phyloP scores from a whole-genome alignment of 2,797 vertebrate genomes.

The Cryptoblepharus egeriae region DNA sequence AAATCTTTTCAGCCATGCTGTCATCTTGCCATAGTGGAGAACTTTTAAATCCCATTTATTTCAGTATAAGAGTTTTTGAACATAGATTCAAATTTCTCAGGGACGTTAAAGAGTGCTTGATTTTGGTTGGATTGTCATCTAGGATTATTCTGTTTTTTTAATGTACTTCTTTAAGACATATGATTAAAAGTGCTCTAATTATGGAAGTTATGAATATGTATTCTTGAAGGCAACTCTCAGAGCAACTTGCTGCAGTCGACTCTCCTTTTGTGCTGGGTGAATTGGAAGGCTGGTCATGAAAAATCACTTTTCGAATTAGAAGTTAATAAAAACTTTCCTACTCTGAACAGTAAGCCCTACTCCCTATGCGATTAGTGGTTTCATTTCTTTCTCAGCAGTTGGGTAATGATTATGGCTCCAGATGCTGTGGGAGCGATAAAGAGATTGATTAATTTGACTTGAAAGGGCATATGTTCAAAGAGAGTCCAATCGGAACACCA shows the following conservation, averaged over 20 bases:
- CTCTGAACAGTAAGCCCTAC: conserved; percentile 78
- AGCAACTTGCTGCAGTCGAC: conserved; percentile 19
- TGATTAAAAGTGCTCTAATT: conserved; percentile 41
- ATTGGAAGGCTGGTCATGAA: conserved; percentile 70
- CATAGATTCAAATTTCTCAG: not conserved
- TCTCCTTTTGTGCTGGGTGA: conserved; percentile 50
- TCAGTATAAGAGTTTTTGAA: not conserved
- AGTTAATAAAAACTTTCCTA: conserved; percentile 82
- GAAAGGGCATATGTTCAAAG: conserved; percentile 89
- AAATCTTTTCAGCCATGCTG: no score
- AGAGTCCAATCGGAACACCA: conserved; percentile 76
- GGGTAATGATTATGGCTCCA: conserved; percentile 88
- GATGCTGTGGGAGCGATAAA: conserved; percentile 90
- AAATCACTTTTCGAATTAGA: conserved; percentile 81
- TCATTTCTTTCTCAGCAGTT: conserved; percentile 93
- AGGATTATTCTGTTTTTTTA: conserved; percentile 16
- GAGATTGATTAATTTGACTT: conserved; percentile 96
- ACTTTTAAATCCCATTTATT: not conserved
- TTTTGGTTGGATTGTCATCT: conserved; percentile 9
- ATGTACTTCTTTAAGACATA: conserved; percentile 21
- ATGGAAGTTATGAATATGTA: conserved; percentile 6
- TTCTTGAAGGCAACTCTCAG: conserved; percentile 29
- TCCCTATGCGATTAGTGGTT: conserved; percentile 87
- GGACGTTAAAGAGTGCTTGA: not conserved
- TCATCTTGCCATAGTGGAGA: not conserved